Conservation (phyloP, 1,140 invertebrate species). For the Trichonephila inaurata region DNA sequence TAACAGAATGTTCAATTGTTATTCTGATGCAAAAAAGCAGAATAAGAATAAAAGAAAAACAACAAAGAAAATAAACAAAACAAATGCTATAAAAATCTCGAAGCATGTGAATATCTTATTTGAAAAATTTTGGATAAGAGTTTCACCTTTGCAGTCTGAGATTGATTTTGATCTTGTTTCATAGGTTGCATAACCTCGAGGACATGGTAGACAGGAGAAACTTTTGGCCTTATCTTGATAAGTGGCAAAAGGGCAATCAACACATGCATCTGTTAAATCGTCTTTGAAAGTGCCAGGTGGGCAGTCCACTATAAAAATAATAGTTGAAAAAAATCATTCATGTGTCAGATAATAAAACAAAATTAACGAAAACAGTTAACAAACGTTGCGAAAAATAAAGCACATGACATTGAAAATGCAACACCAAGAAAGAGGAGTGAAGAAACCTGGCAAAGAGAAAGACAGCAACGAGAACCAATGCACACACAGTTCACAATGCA, state of each 20-base stretch:
- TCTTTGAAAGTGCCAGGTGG: conserved; percentile 95
- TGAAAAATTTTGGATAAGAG: neutral
- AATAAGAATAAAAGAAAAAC: too few relatives aligned
- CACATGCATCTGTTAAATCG: conserved; percentile 91
- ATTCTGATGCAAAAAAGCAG: too few relatives aligned
- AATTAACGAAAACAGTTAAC: neutral
- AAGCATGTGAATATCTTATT: too few relatives aligned
- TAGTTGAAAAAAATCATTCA: conserved; percentile 86
- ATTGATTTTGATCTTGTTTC: conserved; percentile 53
- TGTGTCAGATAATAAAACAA: conserved; percentile 85
- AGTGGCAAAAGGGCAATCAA: conserved; percentile 95
- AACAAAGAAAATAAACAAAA: too few relatives aligned
- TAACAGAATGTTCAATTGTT: too few relatives aligned
- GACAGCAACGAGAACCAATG: too few relatives aligned
- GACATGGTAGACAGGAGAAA: conserved; percentile 92
- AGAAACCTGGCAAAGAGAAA: too few relatives aligned
- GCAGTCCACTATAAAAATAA: conserved; percentile 84
- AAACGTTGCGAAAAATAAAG: too few relatives aligned
- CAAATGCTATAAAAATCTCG: too few relatives aligned
- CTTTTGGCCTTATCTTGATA: conserved; percentile 89
- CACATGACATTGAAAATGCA: too few relatives aligned
- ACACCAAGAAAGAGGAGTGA: too few relatives aligned
- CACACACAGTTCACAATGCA: too few relatives aligned
- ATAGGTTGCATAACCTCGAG: conserved; percentile 80
- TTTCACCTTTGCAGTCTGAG: conserved; percentile 76